These are phyloP conservation scores for Zalophus californianus DNA, from an alignment of 2,797 vertebrate genomes.

Conservation along the genomic window DNA sequence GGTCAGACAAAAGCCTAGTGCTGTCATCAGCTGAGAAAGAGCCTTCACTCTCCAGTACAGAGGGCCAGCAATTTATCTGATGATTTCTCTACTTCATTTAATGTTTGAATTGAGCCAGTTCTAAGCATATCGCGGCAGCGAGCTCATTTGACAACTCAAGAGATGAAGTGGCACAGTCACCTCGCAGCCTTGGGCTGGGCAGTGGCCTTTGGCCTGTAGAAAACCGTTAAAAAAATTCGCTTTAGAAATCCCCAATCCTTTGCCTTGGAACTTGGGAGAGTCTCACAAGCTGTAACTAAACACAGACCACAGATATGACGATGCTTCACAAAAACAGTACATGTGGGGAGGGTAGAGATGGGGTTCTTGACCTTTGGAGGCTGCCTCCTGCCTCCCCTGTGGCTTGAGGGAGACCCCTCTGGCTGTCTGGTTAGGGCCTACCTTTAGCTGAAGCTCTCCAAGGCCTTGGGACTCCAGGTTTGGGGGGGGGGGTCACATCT, in stretches of 20 bases:
- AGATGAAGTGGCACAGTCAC: neutral
- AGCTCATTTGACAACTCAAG: conserved; percentile 56
- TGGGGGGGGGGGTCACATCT: neutral
- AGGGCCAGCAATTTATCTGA: conserved; percentile 86
- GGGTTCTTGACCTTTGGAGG: neutral
- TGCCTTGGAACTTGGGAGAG: conserved; percentile 55
- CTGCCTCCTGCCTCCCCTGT: neutral
- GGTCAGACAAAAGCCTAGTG: conserved; percentile 88
- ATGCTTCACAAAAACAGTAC: neutral
- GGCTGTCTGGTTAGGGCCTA: neutral
- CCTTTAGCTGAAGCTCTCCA: neutral
- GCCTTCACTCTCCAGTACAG: conserved; percentile 82
- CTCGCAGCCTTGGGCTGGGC: neutral
- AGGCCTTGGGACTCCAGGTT: conserved; percentile 49
- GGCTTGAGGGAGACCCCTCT: neutral
- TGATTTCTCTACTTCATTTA: conserved; percentile 86
- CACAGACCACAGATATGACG: neutral
- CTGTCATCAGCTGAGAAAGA: conserved; percentile 85
- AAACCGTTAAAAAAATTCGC: conserved; percentile 27
- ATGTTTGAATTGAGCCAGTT: conserved; percentile 75
- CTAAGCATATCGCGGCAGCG: conserved; percentile 53
- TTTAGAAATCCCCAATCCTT: conserved; percentile 59
- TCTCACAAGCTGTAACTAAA: conserved; percentile 42
- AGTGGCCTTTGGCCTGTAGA: conserved; percentile 30
- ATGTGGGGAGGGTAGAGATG: neutral